Evolutionary conservation across 1,140 invertebrate species (phyloP).

Genomic region (Atta colombica): DNA sequence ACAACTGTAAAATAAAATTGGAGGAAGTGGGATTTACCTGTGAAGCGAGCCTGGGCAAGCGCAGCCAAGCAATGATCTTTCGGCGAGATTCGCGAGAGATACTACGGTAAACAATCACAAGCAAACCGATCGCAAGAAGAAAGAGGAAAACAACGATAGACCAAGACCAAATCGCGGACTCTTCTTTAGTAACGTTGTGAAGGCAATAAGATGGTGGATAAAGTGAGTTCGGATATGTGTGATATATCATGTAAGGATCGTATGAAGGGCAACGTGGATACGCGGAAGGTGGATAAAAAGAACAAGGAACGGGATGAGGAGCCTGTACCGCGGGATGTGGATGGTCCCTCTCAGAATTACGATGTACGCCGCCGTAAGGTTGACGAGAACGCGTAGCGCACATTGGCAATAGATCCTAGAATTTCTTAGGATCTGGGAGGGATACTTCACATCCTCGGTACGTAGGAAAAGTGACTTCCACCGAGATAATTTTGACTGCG

Average conservation of each 20-base stretch:
- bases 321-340: slow-evolving; percentile 17
- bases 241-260: slow-evolving; percentile 57
- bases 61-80: slow-evolving; percentile 49
- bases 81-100: slow-evolving; percentile 54
- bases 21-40: slow-evolving; percentile 63
- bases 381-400: slow-evolving; percentile 39
- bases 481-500: slow-evolving; percentile 34
- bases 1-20: not conserved
- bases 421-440: not conserved
- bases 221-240: slow-evolving; percentile 14
- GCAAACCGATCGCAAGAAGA: slow-evolving; percentile 24
- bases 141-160: slow-evolving; percentile 48
- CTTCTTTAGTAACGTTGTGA: slow-evolving; percentile 27
- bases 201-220: slow-evolving; percentile 55
- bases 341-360: slow-evolving; percentile 29
- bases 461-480: not conserved
- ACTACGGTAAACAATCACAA: slow-evolving; percentile 52
- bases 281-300: slow-evolving; percentile 18
- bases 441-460: not conserved
- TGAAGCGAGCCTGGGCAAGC: slow-evolving; percentile 3
- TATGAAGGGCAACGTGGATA: slow-evolving; percentile 60
- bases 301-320: not conserved
- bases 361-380: not conserved
- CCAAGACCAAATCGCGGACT: slow-evolving; percentile 43
- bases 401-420: slow-evolving; percentile 53